Conservation (phyloP, 2,113 vertebrate genomes). For the Cyanoderma ruficeps region DNA sequence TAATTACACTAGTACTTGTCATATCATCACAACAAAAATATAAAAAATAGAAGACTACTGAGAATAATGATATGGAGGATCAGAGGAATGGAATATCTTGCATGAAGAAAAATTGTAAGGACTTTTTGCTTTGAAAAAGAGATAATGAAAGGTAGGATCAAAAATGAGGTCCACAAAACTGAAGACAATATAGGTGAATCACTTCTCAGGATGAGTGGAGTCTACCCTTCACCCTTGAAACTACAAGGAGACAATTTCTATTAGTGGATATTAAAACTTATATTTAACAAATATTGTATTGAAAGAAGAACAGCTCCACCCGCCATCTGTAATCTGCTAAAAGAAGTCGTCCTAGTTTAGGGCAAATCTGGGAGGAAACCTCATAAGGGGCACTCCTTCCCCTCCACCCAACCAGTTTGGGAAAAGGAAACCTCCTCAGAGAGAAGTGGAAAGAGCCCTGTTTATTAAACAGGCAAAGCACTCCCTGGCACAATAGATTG, state of each 20-base stretch:
- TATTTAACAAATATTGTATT: background rate
- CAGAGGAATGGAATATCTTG: background rate
- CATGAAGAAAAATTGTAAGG: background rate
- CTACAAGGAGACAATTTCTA: background rate
- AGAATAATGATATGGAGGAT: background rate
- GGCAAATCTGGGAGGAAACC: no score
- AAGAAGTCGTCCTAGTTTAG: no score
- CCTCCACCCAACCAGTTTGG: no score
- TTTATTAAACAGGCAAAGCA: no score
- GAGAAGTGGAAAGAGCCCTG: no score
- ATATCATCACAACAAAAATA: background rate
- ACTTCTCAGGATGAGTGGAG: background rate
- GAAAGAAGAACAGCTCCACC: background rate
- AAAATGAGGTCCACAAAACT: background rate
- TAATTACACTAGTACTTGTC: background rate
- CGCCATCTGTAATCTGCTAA: background rate
- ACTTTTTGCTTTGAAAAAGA: background rate
- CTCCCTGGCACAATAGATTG: no score
- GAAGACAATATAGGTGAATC: background rate
- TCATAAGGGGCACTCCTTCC: no score
- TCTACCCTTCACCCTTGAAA: background rate
- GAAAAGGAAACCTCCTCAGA: no score
- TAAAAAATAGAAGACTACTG: background rate
- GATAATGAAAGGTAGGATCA: background rate
- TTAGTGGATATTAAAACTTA: background rate